Percentiles rank a stretch among this genome's conserved stretches.
Evolutionary conservation across 2,113 vertebrate species (phyloP).

Genomic region (Tricholaema leucomelas): DNA sequence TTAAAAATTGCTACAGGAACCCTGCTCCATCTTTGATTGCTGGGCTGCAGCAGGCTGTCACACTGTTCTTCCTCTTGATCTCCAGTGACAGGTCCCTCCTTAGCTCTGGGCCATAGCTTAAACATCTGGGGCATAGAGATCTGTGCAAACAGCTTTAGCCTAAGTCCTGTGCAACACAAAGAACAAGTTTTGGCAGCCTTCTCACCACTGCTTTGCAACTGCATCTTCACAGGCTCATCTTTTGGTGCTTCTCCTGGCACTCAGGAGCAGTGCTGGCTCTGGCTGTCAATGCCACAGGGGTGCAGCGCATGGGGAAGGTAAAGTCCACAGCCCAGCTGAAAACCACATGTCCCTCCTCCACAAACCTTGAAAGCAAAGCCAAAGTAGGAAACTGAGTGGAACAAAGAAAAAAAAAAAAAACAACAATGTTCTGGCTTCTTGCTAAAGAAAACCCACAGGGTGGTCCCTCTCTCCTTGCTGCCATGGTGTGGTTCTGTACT

Average conservation of each 20-base stretch:
- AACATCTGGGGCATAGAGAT: not conserved
- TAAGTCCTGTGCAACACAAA: not conserved
- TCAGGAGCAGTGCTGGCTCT: rapidly evolving
- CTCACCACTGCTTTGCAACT: not conserved
- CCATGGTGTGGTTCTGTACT: not conserved
- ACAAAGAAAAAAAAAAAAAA: conserved; percentile 2
- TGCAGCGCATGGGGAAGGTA: not conserved
- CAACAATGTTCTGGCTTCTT: not conserved
- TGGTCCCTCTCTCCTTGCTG: conserved; percentile 1
- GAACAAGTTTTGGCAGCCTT: not conserved
- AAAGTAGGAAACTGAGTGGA: not conserved
- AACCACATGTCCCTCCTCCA: not conserved
- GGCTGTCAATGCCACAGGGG: not conserved
- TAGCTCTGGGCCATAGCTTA: not conserved
- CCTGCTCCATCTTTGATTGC: not conserved
- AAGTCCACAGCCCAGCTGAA: not conserved
- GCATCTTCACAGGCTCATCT: not conserved
- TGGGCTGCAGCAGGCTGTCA: not conserved
- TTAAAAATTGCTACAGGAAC: not conserved
- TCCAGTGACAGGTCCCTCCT: not conserved
- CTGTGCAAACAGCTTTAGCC: rapidly evolving
- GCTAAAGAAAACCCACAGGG: conserved; percentile 49
- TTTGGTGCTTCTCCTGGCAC: not conserved
- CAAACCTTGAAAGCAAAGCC: not conserved
- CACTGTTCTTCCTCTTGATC: not conserved